phyloP scores from a whole-genome alignment of 2,888 invertebrate species.

The Hyposoter dolosus region DNA sequence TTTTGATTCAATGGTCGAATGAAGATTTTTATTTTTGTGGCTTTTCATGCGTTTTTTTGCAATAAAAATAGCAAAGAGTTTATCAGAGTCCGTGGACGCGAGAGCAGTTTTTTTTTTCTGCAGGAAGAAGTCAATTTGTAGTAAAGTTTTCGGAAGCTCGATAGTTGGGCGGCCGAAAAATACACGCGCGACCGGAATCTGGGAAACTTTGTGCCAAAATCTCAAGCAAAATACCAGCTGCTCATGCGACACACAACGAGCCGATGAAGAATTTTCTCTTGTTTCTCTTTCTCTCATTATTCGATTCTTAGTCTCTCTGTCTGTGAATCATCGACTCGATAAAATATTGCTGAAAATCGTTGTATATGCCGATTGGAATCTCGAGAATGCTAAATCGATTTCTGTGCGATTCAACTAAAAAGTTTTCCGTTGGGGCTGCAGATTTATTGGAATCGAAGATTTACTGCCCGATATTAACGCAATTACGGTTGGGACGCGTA shows the following conservation, averaged over 20 bases:
- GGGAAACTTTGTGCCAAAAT: conserved; percentile 41
- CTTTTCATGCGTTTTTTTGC: no score
- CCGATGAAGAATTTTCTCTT: neutral
- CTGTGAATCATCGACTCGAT: conserved; percentile 8
- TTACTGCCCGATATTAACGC: neutral
- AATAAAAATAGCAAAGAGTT: neutral
- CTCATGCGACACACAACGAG: neutral
- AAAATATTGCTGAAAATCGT: neutral
- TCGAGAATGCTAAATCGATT: neutral
- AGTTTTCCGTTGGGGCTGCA: neutral
- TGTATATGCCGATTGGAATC: neutral
- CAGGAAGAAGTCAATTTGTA: neutral
- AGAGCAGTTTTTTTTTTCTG: neutral
- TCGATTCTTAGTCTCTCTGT: neutral
- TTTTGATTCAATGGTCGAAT: neutral
- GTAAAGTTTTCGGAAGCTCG: conserved; percentile 10
- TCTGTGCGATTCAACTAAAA: neutral
- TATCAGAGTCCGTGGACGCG: no score
- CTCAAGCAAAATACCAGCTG: conserved; percentile 31
- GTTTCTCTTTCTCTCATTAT: conserved; percentile 14
- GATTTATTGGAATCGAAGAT: neutral
- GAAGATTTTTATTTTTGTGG: neutral
- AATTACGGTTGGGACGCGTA: neutral
- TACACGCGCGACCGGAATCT: conserved; percentile 24
- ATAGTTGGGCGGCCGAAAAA: conserved; percentile 21